phyloP scores from a whole-genome alignment of 64 coral and sea anemone species.

The Stylophora pistillata region DNA sequence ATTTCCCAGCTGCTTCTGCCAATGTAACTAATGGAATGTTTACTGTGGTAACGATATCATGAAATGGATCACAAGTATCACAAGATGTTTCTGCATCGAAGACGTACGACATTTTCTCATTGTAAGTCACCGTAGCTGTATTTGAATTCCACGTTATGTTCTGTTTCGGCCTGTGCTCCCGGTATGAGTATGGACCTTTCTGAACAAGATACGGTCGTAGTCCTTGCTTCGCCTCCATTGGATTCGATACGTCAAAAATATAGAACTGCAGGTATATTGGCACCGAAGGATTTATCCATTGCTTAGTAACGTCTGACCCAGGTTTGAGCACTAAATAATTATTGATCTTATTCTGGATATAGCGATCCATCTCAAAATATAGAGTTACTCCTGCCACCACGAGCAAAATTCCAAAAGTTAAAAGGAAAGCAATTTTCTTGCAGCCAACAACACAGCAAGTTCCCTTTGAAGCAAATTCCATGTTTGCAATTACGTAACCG shows the following conservation, averaged over 20 bases:
- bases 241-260: conserved; percentile 72
- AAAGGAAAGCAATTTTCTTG: conserved; percentile 76
- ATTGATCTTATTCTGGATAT: conserved; percentile 79
- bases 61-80: conserved; percentile 55
- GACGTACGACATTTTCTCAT: conserved; percentile 74
- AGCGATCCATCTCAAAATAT: conserved; percentile 64
- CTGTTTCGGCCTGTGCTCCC: conserved; percentile 74
- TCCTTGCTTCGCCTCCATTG: conserved; percentile 54
- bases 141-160: conserved; percentile 79
- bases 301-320: conserved; percentile 45
- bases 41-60: conserved; percentile 55
- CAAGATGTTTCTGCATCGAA: conserved; percentile 88
- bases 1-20: conserved; percentile 39
- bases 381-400: conserved; percentile 47
- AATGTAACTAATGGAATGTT: conserved; percentile 89
- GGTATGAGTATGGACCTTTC: conserved; percentile 92
- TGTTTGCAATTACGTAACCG: conserved; percentile 9
- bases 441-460: conserved; percentile 63
- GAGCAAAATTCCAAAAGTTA: conserved; percentile 76
- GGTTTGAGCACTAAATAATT: conserved; percentile 65
- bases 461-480: not conserved
- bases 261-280: conserved; percentile 90
- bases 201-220: conserved; percentile 48
- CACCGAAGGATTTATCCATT: conserved; percentile 74
- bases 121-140: conserved; percentile 79